Evolutionary conservation across 1,140 invertebrate genomes (phyloP).

Genomic region (Rhopalosiphum padi): DNA sequence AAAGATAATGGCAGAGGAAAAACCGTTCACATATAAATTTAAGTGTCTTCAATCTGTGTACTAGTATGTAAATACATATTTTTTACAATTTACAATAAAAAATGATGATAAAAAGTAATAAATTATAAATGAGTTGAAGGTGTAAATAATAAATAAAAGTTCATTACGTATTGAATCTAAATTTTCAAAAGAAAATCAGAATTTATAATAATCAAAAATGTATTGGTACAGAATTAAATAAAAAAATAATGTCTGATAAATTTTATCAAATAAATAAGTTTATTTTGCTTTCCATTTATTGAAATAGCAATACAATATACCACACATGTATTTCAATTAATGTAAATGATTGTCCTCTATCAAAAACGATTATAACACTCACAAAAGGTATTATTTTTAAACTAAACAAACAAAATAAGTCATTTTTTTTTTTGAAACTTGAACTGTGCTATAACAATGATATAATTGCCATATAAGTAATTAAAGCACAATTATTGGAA

Average conservation of each 20-base stretch:
- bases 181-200: no score
- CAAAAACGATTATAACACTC: no score
- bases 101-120: background rate
- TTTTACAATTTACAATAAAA: background rate
- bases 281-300: no score
- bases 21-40: background rate
- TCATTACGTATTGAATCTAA: no score
- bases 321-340: no score
- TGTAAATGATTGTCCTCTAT: background rate
- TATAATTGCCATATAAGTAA: background rate
- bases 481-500: background rate
- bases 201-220: no score
- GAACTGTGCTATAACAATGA: background rate
- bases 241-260: background rate
- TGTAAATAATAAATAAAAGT: no score
- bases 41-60: background rate
- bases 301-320: no score
- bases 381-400: background rate
- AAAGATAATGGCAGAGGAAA: background rate
- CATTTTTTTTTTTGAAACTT: background rate
- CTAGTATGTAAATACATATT: background rate
- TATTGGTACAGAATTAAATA: no score
- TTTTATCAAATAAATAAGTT: no score
- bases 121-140: no score
- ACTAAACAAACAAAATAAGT: no score